A percentile compares a stretch with the other conserved stretches of the same genome.
phyloP scores from a whole-genome alignment of 2,888 invertebrate genomes.

The Ctena decussata region DNA sequence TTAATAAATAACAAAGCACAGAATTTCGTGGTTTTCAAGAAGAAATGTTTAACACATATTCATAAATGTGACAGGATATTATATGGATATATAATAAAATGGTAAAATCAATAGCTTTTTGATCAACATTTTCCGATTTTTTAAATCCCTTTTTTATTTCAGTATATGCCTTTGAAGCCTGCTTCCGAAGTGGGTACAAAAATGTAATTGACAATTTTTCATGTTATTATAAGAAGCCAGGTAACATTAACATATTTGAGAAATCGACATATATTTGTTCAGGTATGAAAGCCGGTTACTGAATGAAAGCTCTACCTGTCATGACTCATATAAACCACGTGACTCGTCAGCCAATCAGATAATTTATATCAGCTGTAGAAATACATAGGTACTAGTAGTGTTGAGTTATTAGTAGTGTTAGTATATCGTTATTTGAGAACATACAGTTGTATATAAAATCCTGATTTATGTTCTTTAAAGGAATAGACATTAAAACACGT shows the following conservation, averaged over 20 bases:
- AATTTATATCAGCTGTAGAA: not conserved
- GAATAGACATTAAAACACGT: no score
- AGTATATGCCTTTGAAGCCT: not conserved
- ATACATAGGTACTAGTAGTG: conserved; percentile 11
- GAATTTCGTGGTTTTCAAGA: no score
- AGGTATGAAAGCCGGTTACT: conserved; percentile 6
- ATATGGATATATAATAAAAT: no score
- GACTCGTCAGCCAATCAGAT: conserved; percentile 16
- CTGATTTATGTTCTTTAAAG: no score
- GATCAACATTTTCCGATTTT: no score
- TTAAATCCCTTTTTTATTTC: no score
- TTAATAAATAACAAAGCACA: no score
- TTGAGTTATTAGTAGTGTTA: not conserved
- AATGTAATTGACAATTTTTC: no score
- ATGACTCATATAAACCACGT: conserved; percentile 3
- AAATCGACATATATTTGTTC: not conserved
- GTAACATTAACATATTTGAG: not conserved
- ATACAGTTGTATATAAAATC: no score
- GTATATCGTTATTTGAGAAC: conserved; percentile 15
- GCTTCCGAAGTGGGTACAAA: not conserved
- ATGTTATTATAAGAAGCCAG: not conserved
- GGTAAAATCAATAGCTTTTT: no score
- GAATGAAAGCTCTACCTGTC: conserved; percentile 23
- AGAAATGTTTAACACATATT: no score
- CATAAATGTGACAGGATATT: no score